Evolutionary conservation across 2,888 invertebrate genomes (phyloP).

Genomic region (Pasiphila rectangulata): DNA sequence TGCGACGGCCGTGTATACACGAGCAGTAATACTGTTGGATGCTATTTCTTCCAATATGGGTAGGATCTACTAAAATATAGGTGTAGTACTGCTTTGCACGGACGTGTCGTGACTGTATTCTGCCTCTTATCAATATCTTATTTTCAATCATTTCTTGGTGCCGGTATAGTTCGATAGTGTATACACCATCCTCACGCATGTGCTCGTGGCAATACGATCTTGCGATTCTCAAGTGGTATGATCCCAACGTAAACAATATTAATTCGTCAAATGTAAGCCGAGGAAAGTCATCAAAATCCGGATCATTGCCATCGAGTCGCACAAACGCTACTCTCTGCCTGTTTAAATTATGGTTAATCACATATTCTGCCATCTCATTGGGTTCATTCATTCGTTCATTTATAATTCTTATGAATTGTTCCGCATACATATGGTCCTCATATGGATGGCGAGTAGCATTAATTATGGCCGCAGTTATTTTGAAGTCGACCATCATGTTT

Average conservation of each 20-base stretch:
- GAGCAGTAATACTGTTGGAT: no score
- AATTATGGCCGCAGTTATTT: slow-evolving; percentile 9
- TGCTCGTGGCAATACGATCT: background rate
- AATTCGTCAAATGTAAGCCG: background rate
- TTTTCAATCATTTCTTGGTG: no score
- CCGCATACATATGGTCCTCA: background rate
- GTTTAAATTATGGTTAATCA: background rate
- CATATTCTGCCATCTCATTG: background rate
- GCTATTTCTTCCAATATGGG: no score
- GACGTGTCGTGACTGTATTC: no score
- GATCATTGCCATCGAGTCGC: background rate
- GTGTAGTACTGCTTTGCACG: no score
- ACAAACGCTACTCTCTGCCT: background rate
- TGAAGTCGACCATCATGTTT: slow-evolving; percentile 10
- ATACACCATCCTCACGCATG: background rate
- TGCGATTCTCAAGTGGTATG: background rate
- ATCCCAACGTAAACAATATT: background rate
- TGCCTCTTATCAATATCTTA: no score
- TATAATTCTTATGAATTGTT: background rate
- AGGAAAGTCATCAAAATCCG: background rate
- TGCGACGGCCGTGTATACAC: no score
- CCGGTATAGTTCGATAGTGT: no score
- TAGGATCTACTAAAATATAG: no score
- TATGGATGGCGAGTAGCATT: background rate
- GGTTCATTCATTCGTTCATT: background rate